A percentile compares a stretch with the other conserved stretches of the same genome.
These are phyloP conservation scores for Eudyptes chrysolophus DNA, from an alignment of 2,113 vertebrate species.

Conservation along the genomic window DNA sequence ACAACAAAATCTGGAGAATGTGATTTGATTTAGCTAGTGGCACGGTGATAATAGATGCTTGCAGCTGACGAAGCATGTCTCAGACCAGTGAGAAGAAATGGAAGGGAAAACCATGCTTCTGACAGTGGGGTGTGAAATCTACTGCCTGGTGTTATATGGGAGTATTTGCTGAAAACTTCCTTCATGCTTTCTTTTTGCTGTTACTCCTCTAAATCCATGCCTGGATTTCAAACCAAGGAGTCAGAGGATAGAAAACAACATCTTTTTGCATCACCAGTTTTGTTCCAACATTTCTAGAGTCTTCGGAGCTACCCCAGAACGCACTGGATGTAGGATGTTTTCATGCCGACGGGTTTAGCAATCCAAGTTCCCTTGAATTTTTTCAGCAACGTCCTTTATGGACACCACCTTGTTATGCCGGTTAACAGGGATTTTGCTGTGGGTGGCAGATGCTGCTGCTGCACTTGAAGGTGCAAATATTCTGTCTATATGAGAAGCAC, in stretches of 20 bases:
- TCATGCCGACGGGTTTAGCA: not conserved
- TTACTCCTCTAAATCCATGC: not conserved
- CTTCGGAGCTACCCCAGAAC: not conserved
- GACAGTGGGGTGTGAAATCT: not conserved
- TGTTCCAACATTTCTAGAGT: not conserved
- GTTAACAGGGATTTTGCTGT: not conserved
- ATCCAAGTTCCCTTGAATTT: not conserved
- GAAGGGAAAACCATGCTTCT: not conserved
- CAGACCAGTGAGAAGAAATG: not conserved
- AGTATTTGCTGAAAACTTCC: not conserved
- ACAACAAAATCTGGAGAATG: not conserved
- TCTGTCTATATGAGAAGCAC: not conserved
- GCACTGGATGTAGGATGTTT: not conserved
- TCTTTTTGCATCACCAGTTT: not conserved
- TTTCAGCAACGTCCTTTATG: fast-evolving
- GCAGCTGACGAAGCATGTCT: not conserved
- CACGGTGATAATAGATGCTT: not conserved
- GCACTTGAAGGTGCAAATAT: not conserved
- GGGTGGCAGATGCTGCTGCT: not conserved
- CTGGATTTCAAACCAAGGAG: not conserved
- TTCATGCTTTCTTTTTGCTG: not conserved
- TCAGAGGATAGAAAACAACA: not conserved
- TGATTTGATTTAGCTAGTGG: not conserved
- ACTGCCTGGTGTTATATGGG: too few relatives aligned
- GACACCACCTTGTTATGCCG: not conserved